phyloP scores from a whole-genome alignment of 2,888 invertebrate genomes.

The Thera obeliscata region DNA sequence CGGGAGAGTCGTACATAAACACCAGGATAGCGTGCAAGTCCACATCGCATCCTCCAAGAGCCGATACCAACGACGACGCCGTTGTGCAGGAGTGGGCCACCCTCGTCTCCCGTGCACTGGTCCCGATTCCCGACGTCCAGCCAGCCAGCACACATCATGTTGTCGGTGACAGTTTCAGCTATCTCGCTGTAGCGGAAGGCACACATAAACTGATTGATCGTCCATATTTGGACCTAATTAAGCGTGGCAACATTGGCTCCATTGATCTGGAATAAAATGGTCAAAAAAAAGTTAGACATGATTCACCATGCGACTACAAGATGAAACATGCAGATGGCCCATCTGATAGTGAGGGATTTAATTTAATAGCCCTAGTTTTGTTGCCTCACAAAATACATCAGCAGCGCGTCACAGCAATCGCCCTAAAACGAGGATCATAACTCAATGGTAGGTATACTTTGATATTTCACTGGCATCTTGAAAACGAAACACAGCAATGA shows the following conservation, averaged over 20 bases:
- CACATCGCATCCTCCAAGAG: not conserved
- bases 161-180: not conserved
- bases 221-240: not conserved
- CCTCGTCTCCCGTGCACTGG: not conserved
- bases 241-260: not conserved
- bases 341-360: too few species aligned
- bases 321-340: too few species aligned
- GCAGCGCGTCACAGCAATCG: too few species aligned
- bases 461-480: too few species aligned
- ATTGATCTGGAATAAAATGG: not conserved
- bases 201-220: not conserved
- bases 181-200: not conserved
- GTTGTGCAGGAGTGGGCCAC: not conserved
- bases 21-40: conserved; percentile 1
- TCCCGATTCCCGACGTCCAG: not conserved
- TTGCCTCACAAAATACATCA: too few species aligned
- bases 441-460: too few species aligned
- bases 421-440: too few species aligned
- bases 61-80: not conserved
- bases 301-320: too few species aligned
- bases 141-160: conserved; percentile 3
- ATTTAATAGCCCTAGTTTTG: too few species aligned
- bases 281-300: not conserved
- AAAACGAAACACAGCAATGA: too few species aligned
- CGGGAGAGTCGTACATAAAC: not conserved